Evolutionary conservation across 92 coral and sea anemone genomes (phyloP), one percentile per base, ranked within the genome.

Genomic region (Parazoanthus atlanticus): DNA sequence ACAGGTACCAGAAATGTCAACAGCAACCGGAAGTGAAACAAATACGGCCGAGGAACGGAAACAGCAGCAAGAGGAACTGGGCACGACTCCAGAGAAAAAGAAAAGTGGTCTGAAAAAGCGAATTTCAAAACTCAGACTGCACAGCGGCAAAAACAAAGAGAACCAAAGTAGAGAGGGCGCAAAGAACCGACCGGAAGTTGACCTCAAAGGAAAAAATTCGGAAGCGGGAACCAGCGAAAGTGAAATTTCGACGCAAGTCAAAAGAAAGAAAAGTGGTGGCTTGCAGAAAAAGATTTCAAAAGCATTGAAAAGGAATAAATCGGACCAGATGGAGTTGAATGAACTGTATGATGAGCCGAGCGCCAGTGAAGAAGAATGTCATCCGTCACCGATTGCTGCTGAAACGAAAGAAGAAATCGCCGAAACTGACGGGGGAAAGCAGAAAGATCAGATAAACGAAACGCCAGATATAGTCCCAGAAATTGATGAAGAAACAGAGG

Each of bases 241-340:
- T 28, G 79, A 70, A 84, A 33, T 70, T 32, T 84, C 87, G 6
- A 74, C n/a, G 79, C 87, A 84, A 71, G 66, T 71, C 2, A 84
- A 84, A 70, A 84, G 87, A 84, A 84, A 70, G 67, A 84, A 84
- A 69, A 83, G 64, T 40, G 86, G 86, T 25, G 65, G 87, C 29
- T 84, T 84, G 11, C 87, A 84, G 78, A 70, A 84, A 49, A 84
- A 84, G 41, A 29, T 84, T 29, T 84, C 87, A 71, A 47, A 84
- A 32, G 87, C 78, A 16, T 47, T 84, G 46, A 84, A 84, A 46
- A 69, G 79, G 15, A 84, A 69, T 54, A 84, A 84, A 70, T 72
- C 87, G 10, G 78, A 65, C n/a, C 87, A 84, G 26, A 30, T 84
- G 76, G 87, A 84, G 54, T 3, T 70, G 41, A 84, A 71, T 30